Base-by-base conservation (phyloP, 2,888 invertebrate genomes). In the Cephus pulcher region DNA sequence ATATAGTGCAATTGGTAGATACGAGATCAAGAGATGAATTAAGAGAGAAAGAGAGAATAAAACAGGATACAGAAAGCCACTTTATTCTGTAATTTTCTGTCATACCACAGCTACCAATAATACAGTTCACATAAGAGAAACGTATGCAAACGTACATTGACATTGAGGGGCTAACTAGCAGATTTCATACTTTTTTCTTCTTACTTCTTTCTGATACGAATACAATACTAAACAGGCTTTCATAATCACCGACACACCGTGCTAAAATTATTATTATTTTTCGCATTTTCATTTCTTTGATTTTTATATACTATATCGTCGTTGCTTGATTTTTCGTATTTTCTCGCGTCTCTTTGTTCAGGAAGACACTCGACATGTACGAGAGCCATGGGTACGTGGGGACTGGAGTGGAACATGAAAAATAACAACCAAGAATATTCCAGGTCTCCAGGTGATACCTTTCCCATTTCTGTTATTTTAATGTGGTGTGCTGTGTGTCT, bases 61-160 rank as follows among this genome's bases (percentile, higher is more conserved):
- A 75, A 77, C 84, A 86, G 85, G 82, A 82, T 88, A 89, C 88
- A 89, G 86, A 85, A 83, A 86, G 83, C 85, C 86, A 86, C 23
- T 89, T 89, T 88, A 89, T 89, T 89, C 88, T 87, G 88, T 86
- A 84, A 86, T 82, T 86, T 85, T 81, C 23, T 23, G 56, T 87
- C 86, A 86, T 89, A 88, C 88, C 87, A 88, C 88, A 88, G 84
- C 85, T 88, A 89, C 88, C 84, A 81, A 88, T 71, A 71, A 56
- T 88, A 88, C 87, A 88, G 83, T 88, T 85, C 85, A 89, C 88
- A 88, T 84, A 87, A 85, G 84, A 83, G 86, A 85, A 71, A 32
- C 84, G 84, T 89, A 89, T 89, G 88, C 85, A 88, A 89, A 89
- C 86, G 85, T 86, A 87, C 87, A 88, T 87, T 88, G 87, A 85